phyloP scores from a whole-genome alignment of 1,140 invertebrate genomes.

The Monochamus saltuarius region DNA sequence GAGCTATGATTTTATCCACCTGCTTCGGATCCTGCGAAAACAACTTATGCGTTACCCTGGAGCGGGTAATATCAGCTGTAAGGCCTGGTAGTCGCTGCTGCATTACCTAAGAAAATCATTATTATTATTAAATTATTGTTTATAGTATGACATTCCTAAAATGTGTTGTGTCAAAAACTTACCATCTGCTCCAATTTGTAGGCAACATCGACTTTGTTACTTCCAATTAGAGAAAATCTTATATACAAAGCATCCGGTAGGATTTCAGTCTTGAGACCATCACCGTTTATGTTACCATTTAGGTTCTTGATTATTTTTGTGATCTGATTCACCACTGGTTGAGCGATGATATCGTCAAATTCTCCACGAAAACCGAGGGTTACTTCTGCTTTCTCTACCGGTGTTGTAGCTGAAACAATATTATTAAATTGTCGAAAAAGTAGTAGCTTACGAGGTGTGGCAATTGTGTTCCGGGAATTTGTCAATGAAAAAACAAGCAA shows the following conservation, averaged over 20 bases:
- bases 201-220: constrained; percentile 66
- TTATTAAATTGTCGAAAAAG: too few species aligned
- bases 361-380: constrained; percentile 62
- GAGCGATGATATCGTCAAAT: constrained; percentile 54
- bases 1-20: constrained; percentile 55
- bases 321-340: constrained; percentile 54
- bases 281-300: constrained; percentile 58
- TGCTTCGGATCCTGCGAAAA: constrained; percentile 48
- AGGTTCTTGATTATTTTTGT: constrained; percentile 57
- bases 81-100: constrained; percentile 59
- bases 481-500: too few species aligned
- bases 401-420: constrained; percentile 57
- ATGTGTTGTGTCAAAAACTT: constrained; percentile 6
- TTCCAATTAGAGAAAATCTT: constrained; percentile 62
- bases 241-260: constrained; percentile 59
- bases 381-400: constrained; percentile 63
- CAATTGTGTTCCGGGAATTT: too few species aligned
- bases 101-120: constrained; percentile 56
- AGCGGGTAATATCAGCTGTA: constrained; percentile 66
- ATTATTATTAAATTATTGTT: too few species aligned
- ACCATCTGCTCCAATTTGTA: constrained; percentile 66
- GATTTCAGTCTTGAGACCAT: constrained; percentile 58
- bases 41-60: constrained; percentile 61
- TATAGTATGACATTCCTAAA: too few species aligned
- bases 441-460: too few species aligned